Conservation (phyloP, 2,888 invertebrate species). For the Eupithecia insigniata region DNA sequence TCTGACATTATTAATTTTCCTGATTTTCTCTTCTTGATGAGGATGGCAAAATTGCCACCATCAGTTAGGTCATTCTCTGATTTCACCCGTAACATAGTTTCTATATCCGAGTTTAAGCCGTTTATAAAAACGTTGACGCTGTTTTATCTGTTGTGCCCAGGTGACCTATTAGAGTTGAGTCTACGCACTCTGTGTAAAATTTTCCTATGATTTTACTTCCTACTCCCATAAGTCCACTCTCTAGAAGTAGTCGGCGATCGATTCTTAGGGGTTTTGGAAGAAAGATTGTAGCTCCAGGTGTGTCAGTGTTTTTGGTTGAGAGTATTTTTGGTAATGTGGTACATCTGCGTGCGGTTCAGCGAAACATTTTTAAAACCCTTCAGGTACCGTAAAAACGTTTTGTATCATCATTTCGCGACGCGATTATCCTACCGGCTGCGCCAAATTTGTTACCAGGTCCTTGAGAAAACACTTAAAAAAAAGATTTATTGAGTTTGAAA, state of each 20-base stretch:
- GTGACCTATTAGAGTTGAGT: conserved; percentile 38
- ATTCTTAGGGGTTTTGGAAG: conserved; percentile 49
- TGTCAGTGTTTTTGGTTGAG: no score
- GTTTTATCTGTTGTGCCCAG: conserved; percentile 40
- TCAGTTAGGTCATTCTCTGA: conserved; percentile 24
- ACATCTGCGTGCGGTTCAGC: no score
- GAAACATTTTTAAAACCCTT: no score
- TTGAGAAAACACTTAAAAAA: no score
- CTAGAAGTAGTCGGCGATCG: conserved; percentile 45
- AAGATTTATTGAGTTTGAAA: no score
- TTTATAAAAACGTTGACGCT: conserved; percentile 49
- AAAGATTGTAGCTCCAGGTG: no score
- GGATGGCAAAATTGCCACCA: conserved; percentile 45
- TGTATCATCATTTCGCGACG: no score
- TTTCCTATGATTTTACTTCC: conserved; percentile 49
- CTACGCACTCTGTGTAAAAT: conserved; percentile 38
- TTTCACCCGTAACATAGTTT: neutral
- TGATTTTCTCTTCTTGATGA: conserved; percentile 45
- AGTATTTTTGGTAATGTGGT: no score
- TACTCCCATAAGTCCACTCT: conserved; percentile 45
- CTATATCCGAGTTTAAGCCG: conserved; percentile 35
- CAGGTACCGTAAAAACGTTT: no score
- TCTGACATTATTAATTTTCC: conserved; percentile 12
- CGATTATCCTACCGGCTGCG: no score
- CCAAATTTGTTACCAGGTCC: no score